Conservation (phyloP, 2,888 invertebrate species). For the Taenaris catops region DNA sequence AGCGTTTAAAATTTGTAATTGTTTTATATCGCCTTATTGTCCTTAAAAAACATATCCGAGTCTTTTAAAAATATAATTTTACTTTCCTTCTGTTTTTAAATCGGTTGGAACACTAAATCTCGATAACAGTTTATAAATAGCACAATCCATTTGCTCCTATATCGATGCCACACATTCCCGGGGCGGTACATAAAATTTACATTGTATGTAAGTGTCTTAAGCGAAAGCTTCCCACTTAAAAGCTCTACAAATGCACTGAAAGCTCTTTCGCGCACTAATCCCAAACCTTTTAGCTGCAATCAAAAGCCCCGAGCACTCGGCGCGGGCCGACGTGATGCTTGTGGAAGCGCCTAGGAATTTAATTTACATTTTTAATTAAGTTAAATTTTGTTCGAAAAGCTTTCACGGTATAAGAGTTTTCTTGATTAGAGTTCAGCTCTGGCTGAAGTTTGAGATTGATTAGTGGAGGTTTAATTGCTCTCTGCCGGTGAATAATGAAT, state of each 20-base stretch:
- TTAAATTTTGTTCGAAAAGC: conserved; percentile 79
- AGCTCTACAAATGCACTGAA: conserved; percentile 81
- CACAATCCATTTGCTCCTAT: conserved; percentile 15
- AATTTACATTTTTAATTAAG: conserved; percentile 81
- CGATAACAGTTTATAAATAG: conserved; percentile 12
- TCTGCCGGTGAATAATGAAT: conserved; percentile 76
- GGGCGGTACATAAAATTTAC: conserved; percentile 72
- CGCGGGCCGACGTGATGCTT: conserved; percentile 65
- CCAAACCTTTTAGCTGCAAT: conserved; percentile 81
- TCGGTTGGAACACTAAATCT: too few relatives aligned
- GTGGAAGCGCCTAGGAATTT: conserved; percentile 79
- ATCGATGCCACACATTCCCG: conserved; percentile 36
- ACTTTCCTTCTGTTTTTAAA: too few relatives aligned
- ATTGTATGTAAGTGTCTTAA: conserved; percentile 79
- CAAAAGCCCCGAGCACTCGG: conserved; percentile 73
- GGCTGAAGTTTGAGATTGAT: conserved; percentile 78
- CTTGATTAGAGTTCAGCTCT: conserved; percentile 79
- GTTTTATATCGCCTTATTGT: too few relatives aligned
- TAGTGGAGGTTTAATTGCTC: conserved; percentile 78
- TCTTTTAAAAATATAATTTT: too few relatives aligned
- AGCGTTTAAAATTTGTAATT: too few relatives aligned
- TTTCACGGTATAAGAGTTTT: conserved; percentile 79
- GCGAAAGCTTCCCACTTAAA: conserved; percentile 80
- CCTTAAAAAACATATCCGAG: too few relatives aligned
- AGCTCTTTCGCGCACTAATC: conserved; percentile 80